These are phyloP conservation scores for Leptobrachium leishanense DNA, from an alignment of 2,113 vertebrate species.

Conservation along the genomic window DNA sequence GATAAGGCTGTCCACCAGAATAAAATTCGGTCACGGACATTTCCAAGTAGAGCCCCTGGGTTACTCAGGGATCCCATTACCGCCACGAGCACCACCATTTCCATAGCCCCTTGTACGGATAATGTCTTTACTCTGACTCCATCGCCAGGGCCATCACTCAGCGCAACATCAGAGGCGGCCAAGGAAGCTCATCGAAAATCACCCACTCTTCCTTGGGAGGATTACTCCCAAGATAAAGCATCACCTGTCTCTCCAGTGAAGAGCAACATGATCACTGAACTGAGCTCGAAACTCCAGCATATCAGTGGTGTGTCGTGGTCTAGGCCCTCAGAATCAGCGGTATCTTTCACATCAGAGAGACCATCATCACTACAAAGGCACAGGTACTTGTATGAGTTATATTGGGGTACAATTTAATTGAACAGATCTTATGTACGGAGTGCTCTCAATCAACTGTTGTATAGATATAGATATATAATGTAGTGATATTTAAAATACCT, in stretches of 20 bases:
- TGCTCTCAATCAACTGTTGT: no score
- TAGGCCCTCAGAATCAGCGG: conserved; percentile 68
- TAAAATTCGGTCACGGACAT: conserved; percentile 60
- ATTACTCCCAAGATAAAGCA: conserved; percentile 65
- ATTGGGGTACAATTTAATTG: not conserved
- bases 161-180: conserved; percentile 45
- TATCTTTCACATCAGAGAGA: conserved; percentile 60
- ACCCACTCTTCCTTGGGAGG: conserved; percentile 62
- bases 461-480: no score
- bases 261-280: conserved; percentile 87
- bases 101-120: conserved; percentile 57
- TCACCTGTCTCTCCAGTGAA: conserved; percentile 78
- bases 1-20: conserved; percentile 68
- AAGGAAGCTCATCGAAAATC: conserved; percentile 55
- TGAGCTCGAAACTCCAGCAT: conserved; percentile 89
- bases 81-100: conserved; percentile 66
- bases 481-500: no score
- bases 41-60: conserved; percentile 52
- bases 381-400: conserved; percentile 55
- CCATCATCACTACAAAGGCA: conserved; percentile 66
- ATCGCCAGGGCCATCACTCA: conserved; percentile 50
- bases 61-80: conserved; percentile 60
- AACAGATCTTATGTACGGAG: not conserved
- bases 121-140: conserved; percentile 61
- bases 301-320: conserved; percentile 73